phyloP scores from a whole-genome alignment of 2,888 invertebrate species.

The Cotesia congregata region DNA sequence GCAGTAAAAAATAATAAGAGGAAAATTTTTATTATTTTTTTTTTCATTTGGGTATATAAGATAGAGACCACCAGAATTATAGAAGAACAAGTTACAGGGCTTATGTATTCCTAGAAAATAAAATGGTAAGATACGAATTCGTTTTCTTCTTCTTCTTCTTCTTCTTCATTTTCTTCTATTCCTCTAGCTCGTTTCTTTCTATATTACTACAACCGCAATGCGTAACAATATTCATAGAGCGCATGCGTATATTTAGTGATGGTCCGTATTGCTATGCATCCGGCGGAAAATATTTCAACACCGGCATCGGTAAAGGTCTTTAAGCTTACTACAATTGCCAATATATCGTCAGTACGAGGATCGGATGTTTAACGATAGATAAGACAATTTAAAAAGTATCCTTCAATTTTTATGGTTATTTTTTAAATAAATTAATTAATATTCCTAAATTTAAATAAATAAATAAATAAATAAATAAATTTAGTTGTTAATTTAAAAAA shows the following conservation, averaged over 20 bases:
- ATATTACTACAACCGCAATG: conserved; percentile 67
- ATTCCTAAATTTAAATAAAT: not conserved
- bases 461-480: not conserved
- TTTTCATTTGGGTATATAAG: not conserved
- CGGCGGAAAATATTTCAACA: conserved; percentile 45
- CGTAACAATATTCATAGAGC: conserved; percentile 57
- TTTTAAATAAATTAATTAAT: not conserved
- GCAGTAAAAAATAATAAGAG: conserved; percentile 31
- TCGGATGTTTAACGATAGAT: conserved; percentile 58
- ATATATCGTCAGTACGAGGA: conserved; percentile 61
- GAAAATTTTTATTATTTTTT: not conserved
- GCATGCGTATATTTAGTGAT: conserved; percentile 54
- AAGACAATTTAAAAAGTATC: conserved; percentile 6
- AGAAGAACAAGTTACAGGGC: conserved; percentile 34
- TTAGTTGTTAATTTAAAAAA: too few relatives aligned
- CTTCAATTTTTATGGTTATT: too few relatives aligned
- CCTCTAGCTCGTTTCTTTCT: not conserved
- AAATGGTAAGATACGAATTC: conserved; percentile 50
- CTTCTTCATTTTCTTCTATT: not conserved
- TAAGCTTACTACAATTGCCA: conserved; percentile 58
- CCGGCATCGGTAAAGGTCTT: conserved; percentile 39
- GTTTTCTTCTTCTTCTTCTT: conserved; percentile 40
- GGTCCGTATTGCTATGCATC: conserved; percentile 56
- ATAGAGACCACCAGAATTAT: not conserved
- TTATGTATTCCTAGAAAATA: conserved; percentile 49